phyloP scores from a whole-genome alignment of 2,888 invertebrate genomes.

The Dynastes hyllus region DNA sequence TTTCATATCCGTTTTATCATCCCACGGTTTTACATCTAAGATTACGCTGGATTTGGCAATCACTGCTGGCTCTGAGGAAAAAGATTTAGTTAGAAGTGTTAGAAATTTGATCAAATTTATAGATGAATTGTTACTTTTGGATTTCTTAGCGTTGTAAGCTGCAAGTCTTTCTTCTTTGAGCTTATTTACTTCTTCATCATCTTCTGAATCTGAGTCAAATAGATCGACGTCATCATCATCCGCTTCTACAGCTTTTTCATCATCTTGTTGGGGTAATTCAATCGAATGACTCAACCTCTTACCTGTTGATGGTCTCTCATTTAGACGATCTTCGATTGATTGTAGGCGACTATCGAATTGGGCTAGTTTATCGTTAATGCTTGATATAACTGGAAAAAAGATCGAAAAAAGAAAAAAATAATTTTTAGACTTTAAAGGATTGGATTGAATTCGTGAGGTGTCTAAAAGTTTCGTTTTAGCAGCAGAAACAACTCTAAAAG shows the following conservation, averaged over 20 bases:
- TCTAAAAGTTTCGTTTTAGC: too few species aligned
- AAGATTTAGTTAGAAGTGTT: conserved; percentile 54
- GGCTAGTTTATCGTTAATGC: conserved; percentile 40
- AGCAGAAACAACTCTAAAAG: neutral
- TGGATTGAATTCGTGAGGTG: neutral
- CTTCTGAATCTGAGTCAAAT: conserved; percentile 88
- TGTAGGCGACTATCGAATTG: conserved; percentile 52
- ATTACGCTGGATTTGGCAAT: conserved; percentile 97
- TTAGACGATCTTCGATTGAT: conserved; percentile 62
- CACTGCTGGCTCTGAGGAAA: conserved; percentile 81
- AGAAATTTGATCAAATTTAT: conserved; percentile 52
- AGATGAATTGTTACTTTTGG: conserved; percentile 79
- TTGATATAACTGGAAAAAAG: conserved; percentile 34
- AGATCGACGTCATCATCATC: conserved; percentile 87
- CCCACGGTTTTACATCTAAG: conserved; percentile 94
- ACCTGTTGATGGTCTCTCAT: conserved; percentile 3
- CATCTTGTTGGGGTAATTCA: conserved; percentile 43
- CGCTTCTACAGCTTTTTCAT: conserved; percentile 74
- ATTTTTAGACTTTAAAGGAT: neutral
- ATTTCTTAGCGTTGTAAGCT: conserved; percentile 93
- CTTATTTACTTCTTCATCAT: conserved; percentile 82
- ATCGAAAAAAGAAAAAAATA: neutral
- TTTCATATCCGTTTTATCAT: conserved; percentile 95
- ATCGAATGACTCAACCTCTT: neutral
- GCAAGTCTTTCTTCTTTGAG: conserved; percentile 88